Evolutionary conservation across 1,140 invertebrate species (phyloP), one percentile per base, ranked within the genome.

Genomic region (Eupristina koningsbergeri): DNA sequence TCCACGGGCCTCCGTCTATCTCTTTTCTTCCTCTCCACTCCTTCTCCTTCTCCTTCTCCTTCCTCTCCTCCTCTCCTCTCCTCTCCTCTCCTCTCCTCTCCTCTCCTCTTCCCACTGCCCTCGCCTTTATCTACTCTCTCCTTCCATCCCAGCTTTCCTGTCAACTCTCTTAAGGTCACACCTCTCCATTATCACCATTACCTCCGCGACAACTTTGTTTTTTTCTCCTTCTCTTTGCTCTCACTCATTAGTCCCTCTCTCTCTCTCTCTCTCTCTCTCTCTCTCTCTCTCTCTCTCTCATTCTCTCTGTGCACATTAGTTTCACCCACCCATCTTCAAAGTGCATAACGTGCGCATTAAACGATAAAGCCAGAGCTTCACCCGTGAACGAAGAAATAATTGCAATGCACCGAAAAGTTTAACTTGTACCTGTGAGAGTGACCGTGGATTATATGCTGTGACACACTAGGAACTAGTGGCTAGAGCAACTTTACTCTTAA

Each of bases 1-100:
- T 88, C 82, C 86, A 36, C 86, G 86, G 71, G 41, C 39, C n/a
- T 15, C 13, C 71, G 41, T 87, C 86, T 64, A 86, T 88, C 85
- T 82, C 86, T 86, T 73, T 88, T 85, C 69, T 41, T 86, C 84
- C 81, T 81, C 81, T 47, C 84, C 85, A 77, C 45, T 80, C 80
- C 84, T 86, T 77, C 85, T 75, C 73, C 73, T 84, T 80, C 84
- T 84, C 84, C 85, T 73, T 17, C 84, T 83, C 83, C 83, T 85
- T 75, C 84, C 77, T n/a, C 50, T 76, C 81, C 45, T 81, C 47
- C 19, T 64, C 64, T 75, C 76, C 8, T 15, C 74, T 3, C 36
- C 47, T n/a, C 17, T 29, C 13, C 31, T 64, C 3, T 15, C 17
- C 36, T 19, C 81, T 82, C 81, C 39, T 85, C 85, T 78, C 45